Evolutionary conservation across 2,888 invertebrate species (phyloP), one percentile per base, ranked within the genome.

Genomic region (Archips crataeganus): DNA sequence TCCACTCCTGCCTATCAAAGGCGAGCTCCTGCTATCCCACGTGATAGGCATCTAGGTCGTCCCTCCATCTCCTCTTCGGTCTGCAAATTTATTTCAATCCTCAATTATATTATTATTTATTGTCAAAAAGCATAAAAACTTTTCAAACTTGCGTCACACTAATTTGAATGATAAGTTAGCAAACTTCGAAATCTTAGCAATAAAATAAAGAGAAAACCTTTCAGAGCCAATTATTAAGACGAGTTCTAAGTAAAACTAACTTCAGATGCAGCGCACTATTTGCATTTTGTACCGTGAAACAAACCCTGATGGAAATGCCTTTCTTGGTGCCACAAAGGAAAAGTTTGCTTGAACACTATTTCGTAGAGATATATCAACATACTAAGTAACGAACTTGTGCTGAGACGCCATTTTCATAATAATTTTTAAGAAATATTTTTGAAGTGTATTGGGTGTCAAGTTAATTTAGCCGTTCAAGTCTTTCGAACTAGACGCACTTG

Each of bases 281-380:
- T 59, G 69, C 73, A 73, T 73, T 63, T 9, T 69, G 69, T 49
- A 69, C 73, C 69, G 69, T 64, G 60, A 59, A 69, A 73, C 64
- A 73, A 64, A 59, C 60, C 49, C 47, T 49, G 13, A 34, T 64
- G 68, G 59, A 59, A 59, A 57, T 67, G 62, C 61, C 71, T 74
- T 70, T 70, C 70, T 70, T 10, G 23, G 62, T 2, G 57, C 54
- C 32, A 75, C 70, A 75, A 75, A 66, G 70, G 62, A 71, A 75
- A 70, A 75, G 54, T 74, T 70, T 62, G 5, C 51, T n/a, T 3
- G 61, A 61, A 70, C 51, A 66, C 63, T 70, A 57, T 63, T 70
- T 62, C 54, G 60, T 65, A 36, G 49, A 64, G 45, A 67, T 73
- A 15, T 73, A 45, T 61, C 57, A 69, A 69, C 57, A 69, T 39